Evolutionary conservation across 2,888 invertebrate genomes (phyloP), one percentile per base, ranked within the genome.

Genomic region (Schizotus pectinicornis): DNA sequence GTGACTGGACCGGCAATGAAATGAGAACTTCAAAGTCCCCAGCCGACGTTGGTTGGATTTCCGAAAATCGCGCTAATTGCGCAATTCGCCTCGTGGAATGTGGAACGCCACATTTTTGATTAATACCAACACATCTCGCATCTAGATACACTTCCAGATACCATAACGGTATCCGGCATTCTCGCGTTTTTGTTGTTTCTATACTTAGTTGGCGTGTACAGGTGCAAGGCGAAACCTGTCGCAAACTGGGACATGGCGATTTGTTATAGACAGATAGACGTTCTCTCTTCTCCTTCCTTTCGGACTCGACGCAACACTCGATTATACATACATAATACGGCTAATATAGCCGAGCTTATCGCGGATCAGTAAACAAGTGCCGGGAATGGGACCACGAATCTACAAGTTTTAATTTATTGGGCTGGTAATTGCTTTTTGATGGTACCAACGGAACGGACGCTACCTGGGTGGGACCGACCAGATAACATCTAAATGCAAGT

Each of bases 161-260:
- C 42, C 32, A 39, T 56, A 56, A 56, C 56, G 43, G 43, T 49
- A 48, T 51, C 43, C 38, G 33, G 37, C 35, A 50, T 56, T 56
- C 38, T 56, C 12, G 37, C 33, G 50, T 56, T 45, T 56, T 56
- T 50, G 45, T 50, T 56, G 30, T 35, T 8, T 32, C 39, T 32
- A 51, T 39, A 52, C 45, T 33, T 32, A 33, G 31, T 42, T 31
- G 6, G 33, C 22, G 22, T 13, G 8, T 59, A 59, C 59, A 59
- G 59, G 59, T 55, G 55, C 51, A 54, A 8, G 34, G 11, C 35
- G 49, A 42, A 59, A 59, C 59, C 59, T 59, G 59, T 55, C 59
- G 59, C 47, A 22, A 59, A 59, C 50, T 59, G 47, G 59, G 59
- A 59, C 59, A 59, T 36, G 35, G 45, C 43, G 45, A 52, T 43